A percentile compares a stretch with the other conserved stretches of the same genome.
phyloP scores from a whole-genome alignment of 2,797 vertebrate species.

The Rhyacichthys aspro region DNA sequence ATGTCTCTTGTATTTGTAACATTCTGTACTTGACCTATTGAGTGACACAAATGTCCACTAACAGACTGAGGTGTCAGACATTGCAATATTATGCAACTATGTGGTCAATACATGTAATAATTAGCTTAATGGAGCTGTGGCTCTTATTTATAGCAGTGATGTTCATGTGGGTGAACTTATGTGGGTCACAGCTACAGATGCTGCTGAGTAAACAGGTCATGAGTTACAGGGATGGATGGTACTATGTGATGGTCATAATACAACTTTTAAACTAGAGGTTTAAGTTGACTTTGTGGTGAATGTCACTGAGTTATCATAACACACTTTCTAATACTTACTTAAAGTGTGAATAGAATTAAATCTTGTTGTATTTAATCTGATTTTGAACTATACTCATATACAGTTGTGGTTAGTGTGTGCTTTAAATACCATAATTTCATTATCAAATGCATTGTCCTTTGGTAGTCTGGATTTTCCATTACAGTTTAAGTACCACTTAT shows the following conservation, averaged over 20 bases:
- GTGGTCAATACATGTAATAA: slow-evolving; percentile 8
- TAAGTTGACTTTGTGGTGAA: neutral
- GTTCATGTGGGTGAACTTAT: slow-evolving; percentile 34
- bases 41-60: no score
- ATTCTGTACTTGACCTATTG: no score
- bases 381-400: no score
- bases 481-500: neutral
- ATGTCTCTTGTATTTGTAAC: no score
- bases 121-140: slow-evolving; percentile 13
- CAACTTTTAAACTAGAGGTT: neutral
- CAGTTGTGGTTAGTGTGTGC: no score
- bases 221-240: neutral
- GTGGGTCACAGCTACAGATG: slow-evolving; percentile 38
- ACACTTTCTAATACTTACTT: no score
- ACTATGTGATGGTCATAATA: neutral
- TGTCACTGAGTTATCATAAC: neutral
- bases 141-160: slow-evolving; percentile 45
- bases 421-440: neutral
- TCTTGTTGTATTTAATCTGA: no score
- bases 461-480: neutral
- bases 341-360: no score
- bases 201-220: slow-evolving; percentile 43
- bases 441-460: neutral
- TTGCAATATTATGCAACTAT: neutral
- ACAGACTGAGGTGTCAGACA: no score